phyloP scores from a whole-genome alignment of 2,888 invertebrate species.

The Plebejus anna region DNA sequence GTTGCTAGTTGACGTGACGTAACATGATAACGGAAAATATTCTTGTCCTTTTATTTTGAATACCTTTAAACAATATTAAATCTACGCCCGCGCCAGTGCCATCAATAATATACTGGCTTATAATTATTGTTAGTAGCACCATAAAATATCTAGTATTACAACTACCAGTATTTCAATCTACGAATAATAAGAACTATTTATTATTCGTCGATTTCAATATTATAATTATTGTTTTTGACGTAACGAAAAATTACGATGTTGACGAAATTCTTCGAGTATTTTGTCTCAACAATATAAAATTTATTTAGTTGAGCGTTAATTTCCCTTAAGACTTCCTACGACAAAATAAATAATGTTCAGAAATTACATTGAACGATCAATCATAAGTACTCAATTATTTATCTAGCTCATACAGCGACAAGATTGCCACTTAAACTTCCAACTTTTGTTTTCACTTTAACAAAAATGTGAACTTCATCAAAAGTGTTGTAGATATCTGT shows the following conservation, averaged over 20 bases:
- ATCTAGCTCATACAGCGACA: not conserved
- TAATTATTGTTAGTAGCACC: too few relatives aligned
- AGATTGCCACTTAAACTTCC: not conserved
- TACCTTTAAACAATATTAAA: not conserved
- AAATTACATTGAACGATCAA: not conserved
- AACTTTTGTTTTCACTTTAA: not conserved
- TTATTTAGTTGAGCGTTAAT: not conserved
- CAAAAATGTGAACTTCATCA: not conserved
- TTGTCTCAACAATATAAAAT: not conserved
- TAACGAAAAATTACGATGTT: not conserved
- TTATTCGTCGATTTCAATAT: too few relatives aligned
- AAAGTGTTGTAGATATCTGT: too few relatives aligned
- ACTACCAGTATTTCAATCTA: too few relatives aligned
- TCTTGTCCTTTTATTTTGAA: not conserved
- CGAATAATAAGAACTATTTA: too few relatives aligned
- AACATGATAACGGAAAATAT: not conserved
- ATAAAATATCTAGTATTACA: too few relatives aligned
- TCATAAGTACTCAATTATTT: not conserved
- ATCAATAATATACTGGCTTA: too few relatives aligned
- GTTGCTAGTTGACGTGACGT: not conserved
- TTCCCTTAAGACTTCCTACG: constrained; percentile 11
- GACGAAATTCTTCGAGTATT: not conserved
- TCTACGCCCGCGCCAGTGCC: too few relatives aligned
- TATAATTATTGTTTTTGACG: too few relatives aligned
- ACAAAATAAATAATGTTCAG: not conserved